These are phyloP conservation scores for Pseudomyrmex cubaensis DNA, from an alignment of 1,140 invertebrate species.

Conservation along the genomic window DNA sequence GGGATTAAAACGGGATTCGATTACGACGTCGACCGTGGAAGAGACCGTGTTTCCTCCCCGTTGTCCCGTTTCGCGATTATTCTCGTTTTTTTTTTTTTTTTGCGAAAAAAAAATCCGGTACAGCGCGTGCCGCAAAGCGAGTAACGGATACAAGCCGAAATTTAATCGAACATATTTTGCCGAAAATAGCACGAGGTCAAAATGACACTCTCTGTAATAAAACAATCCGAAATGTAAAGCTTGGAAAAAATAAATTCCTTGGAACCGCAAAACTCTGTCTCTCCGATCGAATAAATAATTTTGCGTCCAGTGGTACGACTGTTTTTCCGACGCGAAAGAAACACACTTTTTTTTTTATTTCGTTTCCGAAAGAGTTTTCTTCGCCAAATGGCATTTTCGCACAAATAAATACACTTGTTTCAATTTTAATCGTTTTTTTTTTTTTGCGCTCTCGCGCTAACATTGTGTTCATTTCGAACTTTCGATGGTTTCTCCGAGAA, in stretches of 20 bases:
- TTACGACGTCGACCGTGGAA: constrained; percentile 32
- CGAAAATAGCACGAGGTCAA: not conserved
- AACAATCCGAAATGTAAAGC: not conserved
- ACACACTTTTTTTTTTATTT: no score
- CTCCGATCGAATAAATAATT: no score
- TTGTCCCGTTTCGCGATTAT: constrained; percentile 13
- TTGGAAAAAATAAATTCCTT: not conserved
- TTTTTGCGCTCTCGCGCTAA: not conserved
- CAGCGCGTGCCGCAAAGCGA: no score
- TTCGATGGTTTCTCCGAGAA: constrained; percentile 15
- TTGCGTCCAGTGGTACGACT: no score
- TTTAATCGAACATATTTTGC: not conserved
- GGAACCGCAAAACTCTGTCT: not conserved
- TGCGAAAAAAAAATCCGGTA: not conserved
- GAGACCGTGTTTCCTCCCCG: not conserved
- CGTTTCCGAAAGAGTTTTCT: not conserved
- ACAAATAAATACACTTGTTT: not conserved
- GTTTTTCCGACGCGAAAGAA: no score
- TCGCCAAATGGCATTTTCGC: not conserved
- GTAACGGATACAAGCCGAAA: no score
- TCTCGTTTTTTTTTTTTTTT: constrained; percentile 2
- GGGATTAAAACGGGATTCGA: constrained; percentile 59
- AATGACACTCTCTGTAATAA: not conserved
- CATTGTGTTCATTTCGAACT: not conserved
- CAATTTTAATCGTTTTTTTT: not conserved